A percentile compares a stretch with the other conserved stretches of the same genome.
These are phyloP conservation scores for Aphis craccivora DNA, from an alignment of 1,140 invertebrate genomes.

Conservation along the genomic window DNA sequence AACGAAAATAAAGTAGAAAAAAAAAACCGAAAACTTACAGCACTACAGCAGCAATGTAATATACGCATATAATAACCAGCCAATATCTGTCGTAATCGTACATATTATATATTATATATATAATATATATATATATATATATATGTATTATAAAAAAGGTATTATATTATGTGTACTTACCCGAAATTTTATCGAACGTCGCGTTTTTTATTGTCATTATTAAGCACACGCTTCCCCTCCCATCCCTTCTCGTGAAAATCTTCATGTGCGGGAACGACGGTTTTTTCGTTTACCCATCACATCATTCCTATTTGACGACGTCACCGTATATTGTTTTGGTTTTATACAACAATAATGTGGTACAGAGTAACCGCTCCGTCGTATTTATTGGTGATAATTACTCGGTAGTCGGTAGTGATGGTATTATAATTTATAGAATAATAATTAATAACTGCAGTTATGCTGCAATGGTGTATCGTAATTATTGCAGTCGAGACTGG, in stretches of 20 bases:
- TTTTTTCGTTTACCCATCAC: not conserved
- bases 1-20: not conserved
- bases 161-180: not conserved
- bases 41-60: not conserved
- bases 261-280: not conserved
- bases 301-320: not conserved
- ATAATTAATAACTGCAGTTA: not conserved
- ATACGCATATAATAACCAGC: not conserved
- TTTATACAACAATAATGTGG: not conserved
- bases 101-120: no score
- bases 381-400: not conserved
- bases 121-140: no score
- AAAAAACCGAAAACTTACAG: not conserved
- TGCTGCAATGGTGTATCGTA: no score
- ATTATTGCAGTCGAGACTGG: no score
- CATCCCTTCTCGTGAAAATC: not conserved
- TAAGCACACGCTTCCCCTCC: no score
- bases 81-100: not conserved
- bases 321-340: not conserved
- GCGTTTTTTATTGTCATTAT: not conserved
- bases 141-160: no score
- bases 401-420: no score
- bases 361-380: not conserved
- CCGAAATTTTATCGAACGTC: not conserved
- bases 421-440: not conserved